These are phyloP conservation scores for Xiphophorus maculatus DNA, from an alignment of 2,113 vertebrate species.

Conservation along the genomic window DNA sequence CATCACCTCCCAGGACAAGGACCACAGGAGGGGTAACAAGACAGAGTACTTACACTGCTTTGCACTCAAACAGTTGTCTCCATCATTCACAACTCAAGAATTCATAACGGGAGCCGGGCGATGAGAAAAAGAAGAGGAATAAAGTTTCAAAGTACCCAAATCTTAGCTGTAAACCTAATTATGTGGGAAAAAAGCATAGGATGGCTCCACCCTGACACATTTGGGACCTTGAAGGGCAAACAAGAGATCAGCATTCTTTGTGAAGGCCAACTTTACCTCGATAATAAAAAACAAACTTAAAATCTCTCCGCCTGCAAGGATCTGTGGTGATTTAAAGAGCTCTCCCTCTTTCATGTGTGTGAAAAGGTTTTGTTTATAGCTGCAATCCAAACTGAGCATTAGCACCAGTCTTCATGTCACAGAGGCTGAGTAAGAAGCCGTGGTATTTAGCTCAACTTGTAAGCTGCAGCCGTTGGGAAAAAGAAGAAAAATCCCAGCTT, in stretches of 20 bases:
- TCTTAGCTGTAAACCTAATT: conserved; percentile 13
- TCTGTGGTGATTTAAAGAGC: conserved; percentile 65
- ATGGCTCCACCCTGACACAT: conserved; percentile 12
- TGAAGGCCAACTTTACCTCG: conserved; percentile 22
- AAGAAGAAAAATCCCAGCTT: conserved; percentile 18
- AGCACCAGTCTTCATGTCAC: conserved; percentile 61
- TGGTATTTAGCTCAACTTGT: conserved; percentile 55
- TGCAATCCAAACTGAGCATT: conserved; percentile 63
- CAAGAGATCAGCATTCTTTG: conserved; percentile 21
- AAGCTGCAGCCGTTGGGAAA: conserved; percentile 44
- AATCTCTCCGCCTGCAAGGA: conserved; percentile 45
- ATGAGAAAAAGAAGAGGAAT: neutral
- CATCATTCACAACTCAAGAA: conserved; percentile 41
- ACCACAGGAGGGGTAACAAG: no score
- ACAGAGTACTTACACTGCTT: conserved; percentile 8
- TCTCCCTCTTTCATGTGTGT: conserved; percentile 38
- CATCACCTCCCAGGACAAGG: no score
- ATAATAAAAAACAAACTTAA: conserved; percentile 59
- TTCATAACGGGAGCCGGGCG: conserved; percentile 5
- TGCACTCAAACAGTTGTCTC: conserved; percentile 51
- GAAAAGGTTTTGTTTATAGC: conserved; percentile 46
- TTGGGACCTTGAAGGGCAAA: conserved; percentile 20
- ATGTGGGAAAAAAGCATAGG: conserved; percentile 36
- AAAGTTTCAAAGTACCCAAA: conserved; percentile 18
- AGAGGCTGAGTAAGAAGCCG: conserved; percentile 52